Evolutionary conservation across 2,113 vertebrate species (phyloP), one percentile per base, ranked within the genome.

Genomic region (Conger conger): DNA sequence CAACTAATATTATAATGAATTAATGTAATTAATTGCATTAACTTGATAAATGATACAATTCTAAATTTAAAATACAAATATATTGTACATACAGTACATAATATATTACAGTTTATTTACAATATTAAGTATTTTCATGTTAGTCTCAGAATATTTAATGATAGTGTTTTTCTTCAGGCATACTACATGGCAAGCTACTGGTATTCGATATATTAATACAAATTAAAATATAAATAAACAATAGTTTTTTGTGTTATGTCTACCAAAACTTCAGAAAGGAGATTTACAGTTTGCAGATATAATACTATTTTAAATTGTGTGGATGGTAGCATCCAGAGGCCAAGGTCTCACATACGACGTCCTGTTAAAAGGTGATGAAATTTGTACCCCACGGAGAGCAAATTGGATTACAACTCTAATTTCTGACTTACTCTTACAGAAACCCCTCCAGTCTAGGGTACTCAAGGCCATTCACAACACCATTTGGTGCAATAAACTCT

Each of bases 401-500:
- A 35, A 57, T 23, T 83, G 76, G 42, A 88, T 85, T 84, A 85
- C 83, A 82, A 79, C 83, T 80, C 79, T 85, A 7, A 50, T 84
- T 84, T 13, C 57, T 77, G 85, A 86, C 33, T 76, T 77, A 82
- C 82, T 82, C 40, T 20, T 13, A 42, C 13, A 45, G 42, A 81
- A 38, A 50, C 50, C 60, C 36, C 68, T 33, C 35, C 36, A 40
- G 50, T 37, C 9, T 36, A 85, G 79, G 57, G 35, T 36, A 68
- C 42, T n/a, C 57, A 53, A 42, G 50, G 37, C 68, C 42, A 11
- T 79, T 76, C 76, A 50, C 77, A 89, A 88, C 86, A 92, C 94
- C 94, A 94, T 95, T 95, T 95, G 94, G 91, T 81, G 88, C 92
- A 91, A 94, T 94, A 92, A 94, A 93, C 91, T 89, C 36, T 78